Base-by-base conservation (phyloP, 2,113 vertebrate species). In the Numenius arquata region DNA sequence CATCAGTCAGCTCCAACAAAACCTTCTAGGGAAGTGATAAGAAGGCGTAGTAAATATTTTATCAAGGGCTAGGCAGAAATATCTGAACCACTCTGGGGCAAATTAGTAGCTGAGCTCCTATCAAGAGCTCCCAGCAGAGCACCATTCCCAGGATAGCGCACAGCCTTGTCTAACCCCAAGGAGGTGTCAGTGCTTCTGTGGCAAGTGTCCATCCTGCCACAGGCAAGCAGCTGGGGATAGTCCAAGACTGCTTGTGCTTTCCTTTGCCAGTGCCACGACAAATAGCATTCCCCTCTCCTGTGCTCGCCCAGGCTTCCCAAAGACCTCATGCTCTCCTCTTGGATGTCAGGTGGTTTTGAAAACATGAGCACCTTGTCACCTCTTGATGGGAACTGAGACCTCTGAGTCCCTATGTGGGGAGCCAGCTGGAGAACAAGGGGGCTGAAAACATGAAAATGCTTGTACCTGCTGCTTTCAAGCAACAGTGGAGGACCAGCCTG, bases 31-130 rank as follows among this genome's bases (percentile, higher is more conserved):
- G 53, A 91, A 66, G 41, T 34, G 92, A 95, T 96, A 96, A 94
- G 77, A 91, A 75, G 34, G 74, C 38, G 74, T 66, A 88, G 91
- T 92, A 92, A 95, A 95, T 97, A 92, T 93, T 96, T 94, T 85
- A 95, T 81, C n/a, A 71, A 70, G 62, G 81, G 62, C 32, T 91
- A 78, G 77, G 77, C 41, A 13, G 15, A 75, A 95, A 89, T 94
- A 92, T 53, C 70, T 90, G 53, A 90, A 66, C 53, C 17, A 85
- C 6, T 72, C 30, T 62, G 77, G 67, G 45, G 58, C 34, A 91
- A 78, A 73, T 76, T 38, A 78, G 47, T 41, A 58, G 19, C 48
- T 61, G 66, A 74, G 26, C 34, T 92, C 21, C 59, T 75, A 43
- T 34, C 66, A 65, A 61, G 53, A 92, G 62, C 45, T 76, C 70